phyloP scores from a whole-genome alignment of 2,888 invertebrate genomes.

The Gari tellinella region DNA sequence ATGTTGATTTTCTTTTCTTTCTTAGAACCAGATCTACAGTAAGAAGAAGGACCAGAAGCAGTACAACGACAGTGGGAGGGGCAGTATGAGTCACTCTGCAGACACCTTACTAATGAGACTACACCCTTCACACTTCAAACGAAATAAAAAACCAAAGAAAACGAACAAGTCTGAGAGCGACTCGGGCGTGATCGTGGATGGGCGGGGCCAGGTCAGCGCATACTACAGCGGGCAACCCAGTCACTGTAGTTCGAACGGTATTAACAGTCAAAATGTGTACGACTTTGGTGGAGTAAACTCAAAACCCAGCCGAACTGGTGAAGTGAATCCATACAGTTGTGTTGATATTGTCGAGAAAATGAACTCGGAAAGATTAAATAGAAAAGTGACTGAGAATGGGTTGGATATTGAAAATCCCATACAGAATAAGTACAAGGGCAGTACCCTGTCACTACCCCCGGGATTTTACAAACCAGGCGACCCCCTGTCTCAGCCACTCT shows the following conservation, averaged over 20 bases:
- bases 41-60: conserved; percentile 21
- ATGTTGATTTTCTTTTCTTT: neutral
- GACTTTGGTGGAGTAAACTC: neutral
- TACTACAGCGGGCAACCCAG: conserved; percentile 17
- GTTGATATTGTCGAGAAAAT: conserved; percentile 60
- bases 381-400: conserved; percentile 15
- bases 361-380: conserved; percentile 36
- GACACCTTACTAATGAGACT: conserved; percentile 56
- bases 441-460: conserved; percentile 50
- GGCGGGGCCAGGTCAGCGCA: conserved; percentile 43
- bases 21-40: conserved; percentile 41
- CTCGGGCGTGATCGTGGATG: conserved; percentile 50
- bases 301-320: neutral
- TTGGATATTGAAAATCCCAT: conserved; percentile 1
- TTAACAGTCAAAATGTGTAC: neutral
- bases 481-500: conserved; percentile 31
- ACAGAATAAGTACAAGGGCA: conserved; percentile 35
- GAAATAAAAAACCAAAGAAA: conserved; percentile 36
- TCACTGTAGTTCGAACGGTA: neutral
- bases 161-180: conserved; percentile 52
- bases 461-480: conserved; percentile 19
- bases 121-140: conserved; percentile 48
- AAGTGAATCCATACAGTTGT: conserved; percentile 64
- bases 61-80: conserved; percentile 59
- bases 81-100: conserved; percentile 52